Evolutionary conservation across 2,797 vertebrate genomes (phyloP).

Genomic region (Manis pentadactyla): DNA sequence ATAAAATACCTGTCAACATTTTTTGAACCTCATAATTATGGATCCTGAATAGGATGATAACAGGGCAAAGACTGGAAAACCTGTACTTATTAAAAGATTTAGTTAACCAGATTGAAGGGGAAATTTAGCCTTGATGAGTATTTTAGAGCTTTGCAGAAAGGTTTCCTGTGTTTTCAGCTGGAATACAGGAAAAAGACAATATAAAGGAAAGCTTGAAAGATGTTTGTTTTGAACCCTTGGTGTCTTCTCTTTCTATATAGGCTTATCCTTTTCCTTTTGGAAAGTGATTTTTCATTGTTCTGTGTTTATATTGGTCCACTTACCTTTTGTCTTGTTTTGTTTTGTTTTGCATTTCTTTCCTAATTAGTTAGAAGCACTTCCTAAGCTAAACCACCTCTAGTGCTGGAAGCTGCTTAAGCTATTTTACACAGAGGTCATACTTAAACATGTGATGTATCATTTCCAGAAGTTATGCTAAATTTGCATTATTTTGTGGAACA

Average conservation of each 20-base stretch:
- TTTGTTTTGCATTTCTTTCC: not conserved
- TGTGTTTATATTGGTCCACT: not conserved
- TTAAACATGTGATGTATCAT: not conserved
- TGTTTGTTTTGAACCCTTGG: not conserved
- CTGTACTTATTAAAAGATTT: not conserved
- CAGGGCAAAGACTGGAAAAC: not conserved
- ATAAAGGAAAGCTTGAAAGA: not conserved
- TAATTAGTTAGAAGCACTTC: not conserved
- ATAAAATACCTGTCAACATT: not conserved
- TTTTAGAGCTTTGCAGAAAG: constrained; percentile 4
- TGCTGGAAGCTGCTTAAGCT: not conserved
- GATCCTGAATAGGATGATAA: not conserved
- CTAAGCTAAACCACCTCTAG: not conserved
- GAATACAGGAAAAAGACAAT: not conserved
- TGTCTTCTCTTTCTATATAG: not conserved
- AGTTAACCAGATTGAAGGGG: not conserved
- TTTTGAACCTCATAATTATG: not conserved
- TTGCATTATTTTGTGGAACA: not conserved
- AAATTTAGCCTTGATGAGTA: not conserved
- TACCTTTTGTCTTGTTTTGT: not conserved
- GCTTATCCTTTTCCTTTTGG: not conserved
- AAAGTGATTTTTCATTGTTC: not conserved
- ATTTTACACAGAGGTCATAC: not conserved
- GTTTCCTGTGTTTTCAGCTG: not conserved
- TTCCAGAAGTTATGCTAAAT: not conserved